A percentile compares a stretch with the other conserved stretches of the same genome.
These are phyloP conservation scores for Sisor rabdophorus DNA, from an alignment of 2,113 vertebrate species.

Conservation along the genomic window DNA sequence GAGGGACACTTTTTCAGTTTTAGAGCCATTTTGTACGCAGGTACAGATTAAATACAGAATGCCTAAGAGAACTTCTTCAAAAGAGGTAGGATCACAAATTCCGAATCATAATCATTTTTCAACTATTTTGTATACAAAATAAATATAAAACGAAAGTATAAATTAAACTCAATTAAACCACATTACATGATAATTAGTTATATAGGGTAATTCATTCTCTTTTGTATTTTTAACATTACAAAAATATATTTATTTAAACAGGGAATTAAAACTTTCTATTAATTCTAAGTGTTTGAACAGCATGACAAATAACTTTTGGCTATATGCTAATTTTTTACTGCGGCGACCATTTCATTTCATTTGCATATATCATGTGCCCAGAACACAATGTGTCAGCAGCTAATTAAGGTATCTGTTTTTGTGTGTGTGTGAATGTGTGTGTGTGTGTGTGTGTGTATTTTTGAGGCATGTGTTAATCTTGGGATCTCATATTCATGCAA, in stretches of 20 bases:
- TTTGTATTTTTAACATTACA: too few relatives aligned
- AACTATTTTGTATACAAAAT: too few relatives aligned
- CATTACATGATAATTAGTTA: too few relatives aligned
- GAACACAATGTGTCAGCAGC: neutral
- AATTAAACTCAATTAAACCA: too few relatives aligned
- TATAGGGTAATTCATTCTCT: too few relatives aligned
- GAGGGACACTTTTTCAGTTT: conserved; percentile 5
- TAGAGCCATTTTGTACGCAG: conserved; percentile 4
- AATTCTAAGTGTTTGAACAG: too few relatives aligned
- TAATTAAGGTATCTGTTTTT: neutral
- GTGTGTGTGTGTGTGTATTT: neutral
- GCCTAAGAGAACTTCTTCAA: conserved; percentile 35
- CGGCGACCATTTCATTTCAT: neutral
- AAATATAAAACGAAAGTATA: too few relatives aligned
- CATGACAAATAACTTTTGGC: neutral
- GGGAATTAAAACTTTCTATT: too few relatives aligned
- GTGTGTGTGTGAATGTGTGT: neutral
- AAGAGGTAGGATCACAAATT: conserved; percentile 42
- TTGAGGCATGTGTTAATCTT: neutral
- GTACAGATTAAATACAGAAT: conserved; percentile 33
- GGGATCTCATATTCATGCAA: conserved; percentile 32
- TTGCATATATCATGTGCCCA: neutral
- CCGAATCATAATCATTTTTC: too few relatives aligned
- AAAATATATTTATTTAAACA: too few relatives aligned
- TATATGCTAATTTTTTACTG: neutral